Conservation (phyloP, 2,113 vertebrate genomes). For the Ochotona curzoniae region DNA sequence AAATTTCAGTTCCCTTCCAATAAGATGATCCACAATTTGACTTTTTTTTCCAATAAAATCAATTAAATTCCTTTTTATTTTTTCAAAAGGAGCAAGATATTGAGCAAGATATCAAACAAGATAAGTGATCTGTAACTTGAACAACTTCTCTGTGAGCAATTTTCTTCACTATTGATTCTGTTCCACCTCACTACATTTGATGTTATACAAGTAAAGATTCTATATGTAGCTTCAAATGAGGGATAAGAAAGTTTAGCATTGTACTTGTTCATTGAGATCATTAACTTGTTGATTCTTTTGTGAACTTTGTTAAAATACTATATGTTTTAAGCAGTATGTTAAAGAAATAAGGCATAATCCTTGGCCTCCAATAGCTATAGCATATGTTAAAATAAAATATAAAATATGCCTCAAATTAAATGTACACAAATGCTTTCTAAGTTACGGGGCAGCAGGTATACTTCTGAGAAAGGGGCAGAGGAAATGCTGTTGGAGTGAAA, state of each 20-base stretch:
- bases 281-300: neutral
- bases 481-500: neutral
- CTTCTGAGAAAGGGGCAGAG: neutral
- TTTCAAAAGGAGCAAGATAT: neutral
- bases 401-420: neutral
- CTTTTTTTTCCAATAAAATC: slow-evolving; percentile 28
- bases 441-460: neutral
- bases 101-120: no score
- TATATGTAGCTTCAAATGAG: neutral
- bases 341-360: neutral
- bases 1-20: neutral
- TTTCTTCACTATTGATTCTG: neutral
- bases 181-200: neutral
- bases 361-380: neutral
- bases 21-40: neutral
- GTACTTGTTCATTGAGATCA: neutral
- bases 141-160: neutral
- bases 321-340: neutral
- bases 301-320: neutral
- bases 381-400: neutral
- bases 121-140: neutral
- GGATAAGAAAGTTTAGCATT: neutral
- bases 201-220: neutral
- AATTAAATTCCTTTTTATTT: neutral
- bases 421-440: no score